Evolutionary conservation across 2,888 invertebrate species (phyloP).

Genomic region (Tenthredo notha): DNA sequence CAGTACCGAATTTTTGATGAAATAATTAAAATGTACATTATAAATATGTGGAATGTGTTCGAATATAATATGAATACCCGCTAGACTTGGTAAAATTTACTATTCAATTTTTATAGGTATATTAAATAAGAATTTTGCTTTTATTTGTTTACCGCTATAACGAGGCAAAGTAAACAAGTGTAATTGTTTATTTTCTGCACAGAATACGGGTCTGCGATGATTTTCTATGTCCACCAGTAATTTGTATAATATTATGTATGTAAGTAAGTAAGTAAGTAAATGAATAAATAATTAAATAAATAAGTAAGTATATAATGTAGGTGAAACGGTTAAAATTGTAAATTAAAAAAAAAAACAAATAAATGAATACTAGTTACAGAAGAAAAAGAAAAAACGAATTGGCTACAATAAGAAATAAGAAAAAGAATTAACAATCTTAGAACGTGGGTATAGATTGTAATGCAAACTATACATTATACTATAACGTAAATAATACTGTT

Average conservation of each 20-base stretch:
- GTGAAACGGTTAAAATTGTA: slow-evolving; percentile 36
- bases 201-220: slow-evolving; percentile 9
- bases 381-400: background rate
- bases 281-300: slow-evolving; percentile 28
- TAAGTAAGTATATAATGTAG: slow-evolving; percentile 19
- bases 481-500: background rate
- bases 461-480: background rate
- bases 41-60: slow-evolving; percentile 33
- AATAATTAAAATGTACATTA: slow-evolving; percentile 40
- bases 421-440: background rate
- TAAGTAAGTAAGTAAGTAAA: slow-evolving; percentile 36
- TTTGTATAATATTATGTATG: slow-evolving; percentile 24
- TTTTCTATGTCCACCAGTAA: background rate
- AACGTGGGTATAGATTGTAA: background rate
- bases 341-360: slow-evolving; percentile 7
- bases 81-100: background rate
- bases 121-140: background rate
- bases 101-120: slow-evolving; percentile 7
- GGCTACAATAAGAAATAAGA: background rate
- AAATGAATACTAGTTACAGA: slow-evolving; percentile 28
- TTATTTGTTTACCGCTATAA: slow-evolving; percentile 1
- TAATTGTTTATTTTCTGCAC: slow-evolving; percentile 7
- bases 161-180: background rate
- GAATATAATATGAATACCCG: slow-evolving; percentile 12
- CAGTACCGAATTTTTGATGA: background rate